phyloP scores from a whole-genome alignment of 1,140 invertebrate species.

The Eciton burchellii region DNA sequence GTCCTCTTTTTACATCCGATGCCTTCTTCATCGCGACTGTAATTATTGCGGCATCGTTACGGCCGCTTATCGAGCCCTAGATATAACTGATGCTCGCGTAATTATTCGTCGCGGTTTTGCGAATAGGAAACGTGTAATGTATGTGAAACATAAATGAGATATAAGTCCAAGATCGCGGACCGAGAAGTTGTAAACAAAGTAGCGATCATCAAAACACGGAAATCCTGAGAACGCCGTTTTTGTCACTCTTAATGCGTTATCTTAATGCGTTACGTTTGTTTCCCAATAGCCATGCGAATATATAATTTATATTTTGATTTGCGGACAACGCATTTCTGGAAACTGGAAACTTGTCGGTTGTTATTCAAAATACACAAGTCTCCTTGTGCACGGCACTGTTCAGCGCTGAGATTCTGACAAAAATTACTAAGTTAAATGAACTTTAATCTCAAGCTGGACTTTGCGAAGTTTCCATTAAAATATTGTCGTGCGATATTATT shows the following conservation, averaged over 20 bases:
- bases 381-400: neutral
- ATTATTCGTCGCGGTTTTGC: slow-evolving; percentile 27
- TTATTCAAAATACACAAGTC: slow-evolving; percentile 7
- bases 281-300: neutral
- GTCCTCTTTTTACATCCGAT: slow-evolving; percentile 41
- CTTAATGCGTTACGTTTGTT: neutral
- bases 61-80: slow-evolving; percentile 35
- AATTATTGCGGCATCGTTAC: slow-evolving; percentile 54
- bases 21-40: neutral
- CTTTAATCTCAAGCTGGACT: neutral
- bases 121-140: neutral
- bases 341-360: neutral
- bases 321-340: neutral
- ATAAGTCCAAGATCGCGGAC: neutral
- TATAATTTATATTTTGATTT: slow-evolving; percentile 1
- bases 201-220: slow-evolving; percentile 1
- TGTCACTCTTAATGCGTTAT: neutral
- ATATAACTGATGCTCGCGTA: neutral
- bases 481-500: neutral
- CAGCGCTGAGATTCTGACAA: neutral
- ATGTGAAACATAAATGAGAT: neutral
- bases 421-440: neutral
- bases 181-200: neutral
- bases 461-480: neutral
- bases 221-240: neutral